phyloP scores from a whole-genome alignment of 2,113 vertebrate genomes.

The Pterophyllum scalare region DNA sequence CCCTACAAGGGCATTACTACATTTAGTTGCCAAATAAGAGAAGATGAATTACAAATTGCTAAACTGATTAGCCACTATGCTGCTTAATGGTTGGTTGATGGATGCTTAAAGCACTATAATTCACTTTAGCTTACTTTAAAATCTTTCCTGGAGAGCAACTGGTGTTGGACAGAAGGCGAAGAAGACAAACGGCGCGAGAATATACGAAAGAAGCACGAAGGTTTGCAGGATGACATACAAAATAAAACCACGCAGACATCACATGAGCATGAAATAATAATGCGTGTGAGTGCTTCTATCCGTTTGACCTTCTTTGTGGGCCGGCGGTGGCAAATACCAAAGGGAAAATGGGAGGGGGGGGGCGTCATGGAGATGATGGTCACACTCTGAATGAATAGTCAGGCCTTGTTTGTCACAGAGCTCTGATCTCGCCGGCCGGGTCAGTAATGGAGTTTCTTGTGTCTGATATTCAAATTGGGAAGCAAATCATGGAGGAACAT shows the following conservation, averaged over 20 bases:
- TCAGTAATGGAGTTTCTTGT: conserved; percentile 1
- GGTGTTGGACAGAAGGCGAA: not conserved
- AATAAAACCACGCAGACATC: not conserved
- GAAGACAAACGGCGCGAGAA: not conserved
- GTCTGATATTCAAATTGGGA: conserved; percentile 27
- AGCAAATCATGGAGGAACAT: not conserved
- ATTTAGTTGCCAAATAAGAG: not conserved
- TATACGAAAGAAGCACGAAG: not conserved
- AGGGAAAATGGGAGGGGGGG: conserved; percentile 11
- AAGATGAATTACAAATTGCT: not conserved
- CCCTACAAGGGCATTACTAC: not conserved
- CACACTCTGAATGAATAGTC: conserved; percentile 37
- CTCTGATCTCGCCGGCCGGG: not conserved
- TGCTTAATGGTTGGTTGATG: not conserved
- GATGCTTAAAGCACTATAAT: not conserved
- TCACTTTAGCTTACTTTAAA: not conserved
- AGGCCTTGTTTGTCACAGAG: conserved; percentile 35
- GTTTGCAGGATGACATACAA: not conserved
- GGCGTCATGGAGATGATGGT: conserved; percentile 19
- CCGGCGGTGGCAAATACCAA: conserved; percentile 16
- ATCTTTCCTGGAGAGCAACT: not conserved
- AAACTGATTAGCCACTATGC: not conserved
- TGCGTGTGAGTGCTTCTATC: conserved; percentile 23
- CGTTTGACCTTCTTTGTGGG: conserved; percentile 39
- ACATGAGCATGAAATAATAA: conserved; percentile 23